These are phyloP conservation scores for Poliocrania exsul DNA, from an alignment of 2,797 vertebrate genomes.

Conservation along the genomic window DNA sequence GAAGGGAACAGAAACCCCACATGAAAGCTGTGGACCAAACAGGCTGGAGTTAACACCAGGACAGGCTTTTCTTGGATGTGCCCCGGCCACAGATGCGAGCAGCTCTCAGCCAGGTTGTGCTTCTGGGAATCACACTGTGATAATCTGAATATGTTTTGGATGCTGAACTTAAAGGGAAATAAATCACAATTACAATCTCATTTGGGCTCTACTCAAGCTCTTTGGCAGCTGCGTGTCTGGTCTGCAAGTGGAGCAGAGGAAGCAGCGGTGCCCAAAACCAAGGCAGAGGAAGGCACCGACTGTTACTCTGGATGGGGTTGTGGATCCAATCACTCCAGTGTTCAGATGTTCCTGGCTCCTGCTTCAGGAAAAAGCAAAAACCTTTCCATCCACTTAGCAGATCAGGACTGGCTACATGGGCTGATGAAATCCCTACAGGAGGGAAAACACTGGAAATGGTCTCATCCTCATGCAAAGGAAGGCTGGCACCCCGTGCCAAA, in stretches of 20 bases:
- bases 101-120: background rate
- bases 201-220: background rate
- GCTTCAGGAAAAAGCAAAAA: background rate
- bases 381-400: background rate
- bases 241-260: background rate
- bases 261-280: background rate
- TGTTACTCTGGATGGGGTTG: background rate
- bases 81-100: background rate
- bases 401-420: background rate
- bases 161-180: constrained; percentile 28
- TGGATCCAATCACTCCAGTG: background rate
- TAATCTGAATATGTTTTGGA: background rate
- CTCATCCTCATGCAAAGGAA: background rate
- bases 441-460: background rate
- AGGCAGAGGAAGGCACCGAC: background rate
- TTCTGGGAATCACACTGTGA: background rate
- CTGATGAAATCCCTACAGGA: background rate
- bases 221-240: background rate
- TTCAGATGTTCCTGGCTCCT: background rate
- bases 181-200: constrained; percentile 29
- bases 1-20: background rate
- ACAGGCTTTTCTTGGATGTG: background rate
- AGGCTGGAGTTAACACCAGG: background rate
- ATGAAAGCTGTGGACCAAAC: background rate
- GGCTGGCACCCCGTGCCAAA: background rate